Evolutionary conservation across 1,140 invertebrate genomes (phyloP).

Genomic region (Papilio helenus): DNA sequence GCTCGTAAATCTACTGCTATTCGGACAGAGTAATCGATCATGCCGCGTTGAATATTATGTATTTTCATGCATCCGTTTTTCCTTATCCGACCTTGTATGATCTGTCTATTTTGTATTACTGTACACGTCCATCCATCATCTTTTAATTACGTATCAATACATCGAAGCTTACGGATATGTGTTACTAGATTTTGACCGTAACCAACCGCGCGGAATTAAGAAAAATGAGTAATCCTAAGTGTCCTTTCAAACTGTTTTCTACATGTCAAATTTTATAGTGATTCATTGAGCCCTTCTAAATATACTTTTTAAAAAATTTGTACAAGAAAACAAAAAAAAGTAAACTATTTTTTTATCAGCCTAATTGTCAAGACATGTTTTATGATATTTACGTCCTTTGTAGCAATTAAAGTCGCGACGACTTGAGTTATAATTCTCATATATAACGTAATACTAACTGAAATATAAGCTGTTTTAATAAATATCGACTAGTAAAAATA

Average conservation of each 20-base stretch:
- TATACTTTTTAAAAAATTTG: too few relatives aligned
- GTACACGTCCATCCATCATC: constrained; percentile 18
- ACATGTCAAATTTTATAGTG: too few relatives aligned
- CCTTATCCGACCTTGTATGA: constrained; percentile 18
- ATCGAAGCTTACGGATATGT: neutral
- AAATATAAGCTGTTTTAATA: neutral
- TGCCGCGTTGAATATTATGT: constrained; percentile 12
- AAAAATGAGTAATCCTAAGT: too few relatives aligned
- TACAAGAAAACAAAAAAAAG: too few relatives aligned
- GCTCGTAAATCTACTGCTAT: constrained; percentile 27
- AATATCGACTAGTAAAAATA: neutral
- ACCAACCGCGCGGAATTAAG: too few relatives aligned
- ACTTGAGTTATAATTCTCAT: neutral
- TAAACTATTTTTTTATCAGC: too few relatives aligned
- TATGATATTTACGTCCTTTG: too few relatives aligned
- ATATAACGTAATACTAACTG: neutral
- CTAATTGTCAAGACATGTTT: too few relatives aligned
- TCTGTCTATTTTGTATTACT: constrained; percentile 23
- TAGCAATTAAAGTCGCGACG: neutral
- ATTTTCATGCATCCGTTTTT: constrained; percentile 24
- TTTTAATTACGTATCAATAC: constrained; percentile 13
- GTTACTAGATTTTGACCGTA: neutral
- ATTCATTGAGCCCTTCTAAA: too few relatives aligned
- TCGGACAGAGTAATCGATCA: constrained; percentile 33
- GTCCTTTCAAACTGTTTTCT: too few relatives aligned